Evolutionary conservation across 1,140 invertebrate genomes (phyloP).

Genomic region (Holotrichia oblita): DNA sequence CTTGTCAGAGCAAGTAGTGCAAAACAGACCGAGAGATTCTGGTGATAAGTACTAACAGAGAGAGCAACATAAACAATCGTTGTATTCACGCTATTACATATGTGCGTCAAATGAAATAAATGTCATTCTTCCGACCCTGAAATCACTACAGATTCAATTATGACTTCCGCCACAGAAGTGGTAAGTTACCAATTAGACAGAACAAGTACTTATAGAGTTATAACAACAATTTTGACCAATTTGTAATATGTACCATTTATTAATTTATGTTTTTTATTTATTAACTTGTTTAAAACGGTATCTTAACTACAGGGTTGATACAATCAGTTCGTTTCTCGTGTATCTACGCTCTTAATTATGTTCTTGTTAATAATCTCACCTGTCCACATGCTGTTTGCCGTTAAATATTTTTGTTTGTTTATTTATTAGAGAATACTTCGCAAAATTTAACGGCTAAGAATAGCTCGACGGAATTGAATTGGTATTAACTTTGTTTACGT

Average conservation of each 20-base stretch:
- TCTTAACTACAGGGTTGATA: not conserved
- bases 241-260: not conserved
- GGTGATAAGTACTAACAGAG: not conserved
- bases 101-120: not conserved
- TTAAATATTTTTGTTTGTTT: too few species aligned
- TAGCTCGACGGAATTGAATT: not conserved
- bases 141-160: not conserved
- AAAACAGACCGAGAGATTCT: not conserved
- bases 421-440: not conserved
- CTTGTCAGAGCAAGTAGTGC: not conserved
- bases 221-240: not conserved
- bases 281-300: not conserved
- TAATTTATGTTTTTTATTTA: not conserved
- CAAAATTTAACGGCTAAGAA: not conserved
- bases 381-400: not conserved
- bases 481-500: not conserved
- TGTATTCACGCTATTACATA: not conserved
- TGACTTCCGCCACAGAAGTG: slow-evolving; percentile 2
- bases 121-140: not conserved
- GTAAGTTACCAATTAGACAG: not conserved
- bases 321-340: not conserved
- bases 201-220: not conserved
- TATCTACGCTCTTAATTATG: not conserved
- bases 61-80: not conserved
- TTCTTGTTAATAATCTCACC: not conserved